phyloP scores from a whole-genome alignment of 2,888 invertebrate genomes.

The Diarsia brunnea region DNA sequence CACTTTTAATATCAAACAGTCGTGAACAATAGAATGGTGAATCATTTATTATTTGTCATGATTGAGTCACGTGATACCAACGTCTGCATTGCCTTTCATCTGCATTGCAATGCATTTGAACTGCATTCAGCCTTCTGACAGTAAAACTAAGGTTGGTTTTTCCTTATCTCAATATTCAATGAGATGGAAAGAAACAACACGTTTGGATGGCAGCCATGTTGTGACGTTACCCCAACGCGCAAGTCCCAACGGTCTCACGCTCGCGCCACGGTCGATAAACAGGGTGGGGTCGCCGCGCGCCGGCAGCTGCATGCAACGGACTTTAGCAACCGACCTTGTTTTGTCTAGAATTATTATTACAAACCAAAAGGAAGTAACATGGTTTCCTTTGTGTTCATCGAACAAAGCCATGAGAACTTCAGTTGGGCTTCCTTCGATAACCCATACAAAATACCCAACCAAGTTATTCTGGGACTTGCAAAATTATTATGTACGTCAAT shows the following conservation, averaged over 20 bases:
- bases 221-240: constrained; percentile 63
- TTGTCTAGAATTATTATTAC: constrained; percentile 53
- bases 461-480: background rate
- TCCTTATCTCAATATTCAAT: constrained; percentile 12
- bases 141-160: constrained; percentile 43
- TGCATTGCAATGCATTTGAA: constrained; percentile 6
- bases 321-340: constrained; percentile 62
- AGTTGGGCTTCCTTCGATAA: constrained; percentile 27
- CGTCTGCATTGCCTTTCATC: constrained; percentile 31
- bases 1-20: constrained; percentile 4
- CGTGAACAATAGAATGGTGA: constrained; percentile 42
- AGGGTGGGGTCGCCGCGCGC: constrained; percentile 41
- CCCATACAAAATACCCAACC: constrained; percentile 8
- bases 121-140: background rate
- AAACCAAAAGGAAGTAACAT: constrained; percentile 38
- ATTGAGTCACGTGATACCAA: constrained; percentile 46
- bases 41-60: constrained; percentile 52
- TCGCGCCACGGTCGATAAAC: constrained; percentile 48
- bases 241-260: constrained; percentile 59
- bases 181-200: constrained; percentile 29
- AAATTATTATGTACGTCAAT: background rate
- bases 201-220: constrained; percentile 61
- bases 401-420: constrained; percentile 36
- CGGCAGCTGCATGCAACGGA: constrained; percentile 69
- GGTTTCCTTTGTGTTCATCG: constrained; percentile 37